Evolutionary conservation across 2,888 invertebrate species (phyloP), one percentile per base, ranked within the genome.

Genomic region (Scaptomyza flava): DNA sequence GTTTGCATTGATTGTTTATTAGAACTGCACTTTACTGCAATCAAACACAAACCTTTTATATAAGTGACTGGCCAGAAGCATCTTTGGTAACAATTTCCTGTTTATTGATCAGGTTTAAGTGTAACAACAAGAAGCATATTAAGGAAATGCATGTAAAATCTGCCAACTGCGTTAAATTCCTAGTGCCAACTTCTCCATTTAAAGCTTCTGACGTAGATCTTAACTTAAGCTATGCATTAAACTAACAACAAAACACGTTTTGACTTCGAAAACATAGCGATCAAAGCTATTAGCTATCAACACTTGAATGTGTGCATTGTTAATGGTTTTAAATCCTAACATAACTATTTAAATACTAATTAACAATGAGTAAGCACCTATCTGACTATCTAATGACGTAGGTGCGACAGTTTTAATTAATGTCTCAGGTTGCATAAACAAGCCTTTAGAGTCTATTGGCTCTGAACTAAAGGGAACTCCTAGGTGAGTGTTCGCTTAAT

Each of bases 401-500:
- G 70, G 70, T 69, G 70, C 59, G 59, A 34, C 70, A 33, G 33
- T 31, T 45, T 27, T 17, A 27, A 30, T 50, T 38, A 41, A 51
- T 45, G 3, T 54, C 33, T 30, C 57, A 45, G 38, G 41, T 36
- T 36, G 36, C 50, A 20, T 23, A 34, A 20, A 9, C 46, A 23
- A 33, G 12, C 27, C 1, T 23, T 42, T 52, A 30, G 41, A 43
- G n/a, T n/a, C n/a, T n/a, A n/a, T n/a, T 20, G 11, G 47, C 11
- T 48, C 4, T n/a, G 7, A 11, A 9, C 33, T n/a, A 2, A 8
- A 76, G 79, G 78, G 72, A 81, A 78, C 56, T 68, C 68, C 76
- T 52, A 64, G 36, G 14, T 45, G 23, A 48, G 1, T 53, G 27
- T 42, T 17, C 17, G 43, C 53, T 34, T 23, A 36, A 50, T 23